Conservation (phyloP, 2,797 vertebrate genomes). For the Enteromius anoplus region DNA sequence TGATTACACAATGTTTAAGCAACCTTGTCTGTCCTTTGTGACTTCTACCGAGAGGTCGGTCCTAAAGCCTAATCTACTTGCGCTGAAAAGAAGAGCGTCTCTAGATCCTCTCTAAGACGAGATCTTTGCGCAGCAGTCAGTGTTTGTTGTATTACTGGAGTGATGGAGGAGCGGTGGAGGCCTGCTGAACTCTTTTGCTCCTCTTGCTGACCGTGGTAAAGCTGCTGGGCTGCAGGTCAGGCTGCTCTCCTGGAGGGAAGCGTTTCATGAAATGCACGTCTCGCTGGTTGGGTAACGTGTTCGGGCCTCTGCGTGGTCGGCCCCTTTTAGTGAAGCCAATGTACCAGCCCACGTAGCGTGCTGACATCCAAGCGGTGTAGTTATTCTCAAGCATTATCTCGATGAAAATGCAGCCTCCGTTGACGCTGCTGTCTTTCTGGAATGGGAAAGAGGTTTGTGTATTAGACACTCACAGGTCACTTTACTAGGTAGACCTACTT, state of each 20-base stretch:
- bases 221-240: slow-evolving; percentile 83
- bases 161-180: slow-evolving; percentile 53
- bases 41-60: slow-evolving; percentile 42
- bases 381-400: slow-evolving; percentile 89
- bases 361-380: slow-evolving; percentile 88
- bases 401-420: slow-evolving; percentile 87
- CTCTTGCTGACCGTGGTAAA: slow-evolving; percentile 88
- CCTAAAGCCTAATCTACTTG: slow-evolving; percentile 19
- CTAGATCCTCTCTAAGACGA: neutral
- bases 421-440: slow-evolving; percentile 80
- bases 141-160: slow-evolving; percentile 68
- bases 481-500: neutral
- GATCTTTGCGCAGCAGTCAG: neutral
- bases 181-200: slow-evolving; percentile 81
- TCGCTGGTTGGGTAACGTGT: slow-evolving; percentile 86
- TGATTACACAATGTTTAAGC: slow-evolving; percentile 69
- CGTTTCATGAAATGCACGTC: slow-evolving; percentile 91
- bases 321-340: slow-evolving; percentile 90
- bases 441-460: neutral
- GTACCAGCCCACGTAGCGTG: slow-evolving; percentile 85
- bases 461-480: neutral
- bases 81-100: slow-evolving; percentile 12
- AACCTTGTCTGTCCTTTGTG: slow-evolving; percentile 45
- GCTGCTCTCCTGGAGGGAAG: slow-evolving; percentile 81
- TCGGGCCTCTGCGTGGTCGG: slow-evolving; percentile 82